phyloP scores from a whole-genome alignment of 2,888 invertebrate genomes.

The Drosophila meridiana region DNA sequence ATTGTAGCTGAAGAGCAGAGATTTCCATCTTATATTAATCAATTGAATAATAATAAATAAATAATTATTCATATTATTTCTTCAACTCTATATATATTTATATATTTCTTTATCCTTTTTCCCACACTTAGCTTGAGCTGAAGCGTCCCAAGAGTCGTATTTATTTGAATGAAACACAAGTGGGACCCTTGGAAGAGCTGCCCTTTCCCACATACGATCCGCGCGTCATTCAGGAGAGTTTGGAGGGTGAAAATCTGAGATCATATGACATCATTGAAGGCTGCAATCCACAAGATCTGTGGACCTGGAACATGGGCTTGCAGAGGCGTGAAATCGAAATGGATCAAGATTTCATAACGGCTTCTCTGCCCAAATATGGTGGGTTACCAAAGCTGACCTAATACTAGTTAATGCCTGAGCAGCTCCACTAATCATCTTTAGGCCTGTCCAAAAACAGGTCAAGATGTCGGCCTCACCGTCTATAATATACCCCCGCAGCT shows the following conservation, averaged over 20 bases:
- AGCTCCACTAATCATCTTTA: conserved; percentile 28
- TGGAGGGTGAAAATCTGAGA: conserved; percentile 74
- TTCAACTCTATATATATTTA: neutral
- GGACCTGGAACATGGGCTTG: conserved; percentile 81
- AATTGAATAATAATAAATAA: neutral
- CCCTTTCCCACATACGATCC: conserved; percentile 82
- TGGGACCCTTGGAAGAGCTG: conserved; percentile 61
- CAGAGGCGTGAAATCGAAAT: conserved; percentile 71
- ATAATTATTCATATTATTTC: neutral
- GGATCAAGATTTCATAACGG: conserved; percentile 68
- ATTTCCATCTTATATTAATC: neutral
- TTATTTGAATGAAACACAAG: conserved; percentile 80
- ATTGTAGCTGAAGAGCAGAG: conserved; percentile 1
- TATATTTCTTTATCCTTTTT: too few species aligned
- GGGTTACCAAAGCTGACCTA: conserved; percentile 22
- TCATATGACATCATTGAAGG: conserved; percentile 74
- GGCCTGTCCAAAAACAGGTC: conserved; percentile 49
- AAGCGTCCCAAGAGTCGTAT: conserved; percentile 83
- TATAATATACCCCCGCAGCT: conserved; percentile 82
- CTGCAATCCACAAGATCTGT: conserved; percentile 68
- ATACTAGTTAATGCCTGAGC: too few species aligned
- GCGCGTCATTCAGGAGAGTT: conserved; percentile 78
- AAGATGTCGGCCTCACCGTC: conserved; percentile 64
- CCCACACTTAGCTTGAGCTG: conserved; percentile 72
- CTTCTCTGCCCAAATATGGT: conserved; percentile 74